Conservation (phyloP, 1,140 invertebrate species). For the Belonocnema kinseyi region DNA sequence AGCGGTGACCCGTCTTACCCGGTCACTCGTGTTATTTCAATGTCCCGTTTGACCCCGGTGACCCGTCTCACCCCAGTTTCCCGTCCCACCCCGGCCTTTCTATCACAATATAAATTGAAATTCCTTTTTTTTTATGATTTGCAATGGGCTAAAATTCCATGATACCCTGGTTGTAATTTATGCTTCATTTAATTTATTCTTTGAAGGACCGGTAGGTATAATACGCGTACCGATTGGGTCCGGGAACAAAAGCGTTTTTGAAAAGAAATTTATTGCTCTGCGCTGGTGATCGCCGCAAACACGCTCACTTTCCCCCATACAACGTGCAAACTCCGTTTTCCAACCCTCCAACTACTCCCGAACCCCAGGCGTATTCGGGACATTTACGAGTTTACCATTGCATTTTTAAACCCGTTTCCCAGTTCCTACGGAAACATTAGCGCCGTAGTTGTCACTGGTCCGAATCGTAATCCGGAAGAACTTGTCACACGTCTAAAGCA, state of each 20-base stretch:
- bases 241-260: conserved; percentile 64
- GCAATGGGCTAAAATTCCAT: conserved; percentile 9
- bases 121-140: conserved; percentile 28
- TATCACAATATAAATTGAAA: neutral
- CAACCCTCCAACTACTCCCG: neutral
- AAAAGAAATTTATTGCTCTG: conserved; percentile 60
- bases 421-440: conserved; percentile 46
- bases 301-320: conserved; percentile 43
- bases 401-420: no score
- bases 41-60: no score
- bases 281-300: conserved; percentile 49
- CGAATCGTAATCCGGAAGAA: no score
- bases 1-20: no score
- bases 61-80: no score
- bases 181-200: conserved; percentile 20
- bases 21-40: no score
- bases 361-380: neutral
- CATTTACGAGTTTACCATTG: no score
- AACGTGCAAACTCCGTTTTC: neutral
- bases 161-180: conserved; percentile 11
- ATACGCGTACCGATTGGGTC: conserved; percentile 39
- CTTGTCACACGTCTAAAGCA: no score
- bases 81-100: neutral
- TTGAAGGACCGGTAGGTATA: conserved; percentile 34
- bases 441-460: neutral